Conservation (phyloP, 2,888 invertebrate species). For the Drosophila diplacantha region DNA sequence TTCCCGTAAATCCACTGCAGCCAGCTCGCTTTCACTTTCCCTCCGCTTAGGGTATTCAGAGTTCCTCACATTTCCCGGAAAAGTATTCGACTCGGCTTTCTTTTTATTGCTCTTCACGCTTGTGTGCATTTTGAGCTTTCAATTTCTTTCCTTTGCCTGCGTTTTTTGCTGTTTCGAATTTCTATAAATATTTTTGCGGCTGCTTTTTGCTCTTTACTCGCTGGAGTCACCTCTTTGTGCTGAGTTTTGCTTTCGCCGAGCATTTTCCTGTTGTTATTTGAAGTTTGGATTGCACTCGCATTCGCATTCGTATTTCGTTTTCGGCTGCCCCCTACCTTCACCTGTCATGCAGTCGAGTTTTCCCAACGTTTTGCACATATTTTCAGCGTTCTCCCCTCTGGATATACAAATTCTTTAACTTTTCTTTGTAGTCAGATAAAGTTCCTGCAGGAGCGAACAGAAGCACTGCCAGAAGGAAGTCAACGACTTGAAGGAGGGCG, state of each 20-base stretch:
- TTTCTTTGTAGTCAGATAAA: slow-evolving; percentile 31
- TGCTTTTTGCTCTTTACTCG: slow-evolving; percentile 34
- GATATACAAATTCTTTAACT: slow-evolving; percentile 26
- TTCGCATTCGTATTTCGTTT: slow-evolving; percentile 39
- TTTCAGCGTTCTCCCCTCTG: slow-evolving; percentile 17
- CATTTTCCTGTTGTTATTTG: slow-evolving; percentile 29
- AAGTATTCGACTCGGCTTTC: slow-evolving; percentile 9
- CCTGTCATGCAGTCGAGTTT: slow-evolving; percentile 29
- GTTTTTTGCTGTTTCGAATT: slow-evolving; percentile 46
- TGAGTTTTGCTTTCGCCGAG: slow-evolving; percentile 26
- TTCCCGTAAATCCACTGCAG: too few relatives aligned
- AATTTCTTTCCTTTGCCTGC: slow-evolving; percentile 32
- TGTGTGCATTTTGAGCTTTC: slow-evolving; percentile 60
- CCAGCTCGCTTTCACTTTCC: background rate
- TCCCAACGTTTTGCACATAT: slow-evolving; percentile 26
- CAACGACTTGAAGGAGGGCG: slow-evolving; percentile 10
- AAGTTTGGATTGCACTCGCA: slow-evolving; percentile 49
- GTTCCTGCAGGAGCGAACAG: slow-evolving; percentile 4
- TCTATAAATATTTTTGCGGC: slow-evolving; percentile 62
- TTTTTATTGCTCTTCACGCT: slow-evolving; percentile 56
- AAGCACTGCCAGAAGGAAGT: slow-evolving; percentile 3
- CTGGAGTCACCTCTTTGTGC: slow-evolving; percentile 24
- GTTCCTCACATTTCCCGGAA: slow-evolving; percentile 4
- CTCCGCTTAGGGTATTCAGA: slow-evolving; percentile 44
- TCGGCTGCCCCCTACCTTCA: background rate